Percentiles rank a stretch among this genome's conserved stretches.
phyloP scores from a whole-genome alignment of 2,797 vertebrate species.

The Leptatherina wallacei region DNA sequence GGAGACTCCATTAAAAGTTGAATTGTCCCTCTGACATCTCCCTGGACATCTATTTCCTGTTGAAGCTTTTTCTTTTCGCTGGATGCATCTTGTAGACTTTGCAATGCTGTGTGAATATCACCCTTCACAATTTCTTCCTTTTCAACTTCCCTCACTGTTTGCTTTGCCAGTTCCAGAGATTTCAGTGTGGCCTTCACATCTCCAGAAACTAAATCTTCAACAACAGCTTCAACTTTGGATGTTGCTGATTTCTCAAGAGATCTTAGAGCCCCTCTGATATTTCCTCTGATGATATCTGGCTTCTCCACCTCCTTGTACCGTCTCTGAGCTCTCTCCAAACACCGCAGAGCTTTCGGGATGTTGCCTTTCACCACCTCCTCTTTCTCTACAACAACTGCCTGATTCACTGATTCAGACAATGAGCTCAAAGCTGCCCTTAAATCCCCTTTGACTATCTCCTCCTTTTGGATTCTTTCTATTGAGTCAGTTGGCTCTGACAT shows the following conservation, averaged over 20 bases:
- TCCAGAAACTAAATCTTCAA: constrained; percentile 87
- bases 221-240: constrained; percentile 80
- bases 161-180: constrained; percentile 86
- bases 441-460: constrained; percentile 89
- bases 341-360: constrained; percentile 83
- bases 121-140: constrained; percentile 84
- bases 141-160: constrained; percentile 80
- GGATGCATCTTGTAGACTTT: constrained; percentile 79
- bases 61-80: constrained; percentile 77
- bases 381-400: constrained; percentile 84
- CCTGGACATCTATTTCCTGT: constrained; percentile 79
- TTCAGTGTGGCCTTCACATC: constrained; percentile 88
- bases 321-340: constrained; percentile 85
- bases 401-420: constrained; percentile 86
- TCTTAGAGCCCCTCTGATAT: constrained; percentile 87
- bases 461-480: constrained; percentile 79
- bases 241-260: constrained; percentile 88
- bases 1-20: constrained; percentile 83
- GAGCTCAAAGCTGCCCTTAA: constrained; percentile 87
- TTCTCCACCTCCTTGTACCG: constrained; percentile 84
- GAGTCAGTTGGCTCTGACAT: constrained; percentile 83
- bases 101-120: constrained; percentile 78
- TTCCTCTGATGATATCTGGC: constrained; percentile 84
- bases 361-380: constrained; percentile 89
- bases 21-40: constrained; percentile 82